Conservation (phyloP, 2,888 invertebrate genomes). For the Nezara viridula region DNA sequence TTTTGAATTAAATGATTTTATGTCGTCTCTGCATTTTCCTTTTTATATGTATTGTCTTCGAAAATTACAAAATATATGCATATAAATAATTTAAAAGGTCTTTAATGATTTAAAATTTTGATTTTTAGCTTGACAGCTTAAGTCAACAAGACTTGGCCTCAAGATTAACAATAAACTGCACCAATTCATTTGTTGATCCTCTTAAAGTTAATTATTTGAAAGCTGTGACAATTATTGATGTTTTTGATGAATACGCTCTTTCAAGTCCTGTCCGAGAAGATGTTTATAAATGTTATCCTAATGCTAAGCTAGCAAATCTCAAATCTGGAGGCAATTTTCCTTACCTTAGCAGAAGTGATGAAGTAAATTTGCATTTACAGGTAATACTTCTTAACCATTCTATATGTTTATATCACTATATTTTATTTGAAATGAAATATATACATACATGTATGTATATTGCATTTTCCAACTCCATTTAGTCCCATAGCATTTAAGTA, state of each 20-base stretch:
- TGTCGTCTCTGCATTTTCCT: too few relatives aligned
- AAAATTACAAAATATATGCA: too few relatives aligned
- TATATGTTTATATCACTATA: neutral
- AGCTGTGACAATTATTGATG: conserved; percentile 85
- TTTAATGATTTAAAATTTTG: conserved; percentile 65
- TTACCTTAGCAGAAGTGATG: conserved; percentile 87
- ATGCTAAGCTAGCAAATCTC: conserved; percentile 87
- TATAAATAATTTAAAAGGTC: neutral
- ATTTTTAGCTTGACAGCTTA: conserved; percentile 82
- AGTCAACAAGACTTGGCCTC: conserved; percentile 88
- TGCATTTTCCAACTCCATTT: too few relatives aligned
- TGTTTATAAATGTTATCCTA: conserved; percentile 87
- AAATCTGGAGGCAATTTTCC: conserved; percentile 94
- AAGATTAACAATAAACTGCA: conserved; percentile 87
- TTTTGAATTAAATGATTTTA: too few relatives aligned
- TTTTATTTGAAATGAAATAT: neutral
- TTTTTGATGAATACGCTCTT: conserved; percentile 89
- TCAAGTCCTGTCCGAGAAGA: conserved; percentile 84
- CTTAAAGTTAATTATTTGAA: conserved; percentile 78
- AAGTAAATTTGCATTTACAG: conserved; percentile 90
- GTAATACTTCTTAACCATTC: conserved; percentile 70
- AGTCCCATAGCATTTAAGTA: too few relatives aligned
- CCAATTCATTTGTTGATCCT: conserved; percentile 83
- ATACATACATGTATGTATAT: too few relatives aligned
- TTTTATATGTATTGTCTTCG: too few relatives aligned